phyloP scores from a whole-genome alignment of 2,113 vertebrate genomes.

The Orycteropus afer region DNA sequence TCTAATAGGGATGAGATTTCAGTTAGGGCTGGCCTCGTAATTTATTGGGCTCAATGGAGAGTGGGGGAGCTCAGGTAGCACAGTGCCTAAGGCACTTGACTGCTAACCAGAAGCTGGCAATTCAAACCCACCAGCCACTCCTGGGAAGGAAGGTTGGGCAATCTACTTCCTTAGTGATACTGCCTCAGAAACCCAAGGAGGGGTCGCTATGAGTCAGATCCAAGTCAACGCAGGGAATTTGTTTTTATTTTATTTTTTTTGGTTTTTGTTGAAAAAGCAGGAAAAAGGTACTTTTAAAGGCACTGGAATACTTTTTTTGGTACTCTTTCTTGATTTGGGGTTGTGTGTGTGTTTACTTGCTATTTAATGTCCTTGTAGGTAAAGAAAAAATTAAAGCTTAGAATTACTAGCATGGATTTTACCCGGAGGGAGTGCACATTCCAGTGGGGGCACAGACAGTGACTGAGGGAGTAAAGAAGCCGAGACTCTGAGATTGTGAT shows the following conservation, averaged over 20 bases:
- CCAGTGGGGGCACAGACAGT: neutral
- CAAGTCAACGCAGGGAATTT: no score
- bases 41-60: neutral
- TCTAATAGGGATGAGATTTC: neutral
- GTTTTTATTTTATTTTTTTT: no score
- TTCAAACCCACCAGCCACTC: no score
- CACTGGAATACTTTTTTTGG: neutral
- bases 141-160: no score
- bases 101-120: no score
- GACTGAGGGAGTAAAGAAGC: neutral
- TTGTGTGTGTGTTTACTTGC: neutral
- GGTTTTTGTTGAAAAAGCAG: neutral
- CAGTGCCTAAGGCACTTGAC: no score
- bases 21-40: neutral
- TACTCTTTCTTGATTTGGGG: neutral
- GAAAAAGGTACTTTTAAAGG: neutral
- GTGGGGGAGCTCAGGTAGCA: no score
- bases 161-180: no score
- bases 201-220: no score
- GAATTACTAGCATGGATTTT: neutral
- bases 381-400: neutral
- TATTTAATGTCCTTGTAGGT: neutral
- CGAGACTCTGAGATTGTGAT: neutral
- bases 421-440: neutral
- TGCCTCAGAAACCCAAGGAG: no score